Evolutionary conservation across 1,140 invertebrate genomes (phyloP), one percentile per base, ranked within the genome.

Genomic region (Aporrectodea caliginosa): DNA sequence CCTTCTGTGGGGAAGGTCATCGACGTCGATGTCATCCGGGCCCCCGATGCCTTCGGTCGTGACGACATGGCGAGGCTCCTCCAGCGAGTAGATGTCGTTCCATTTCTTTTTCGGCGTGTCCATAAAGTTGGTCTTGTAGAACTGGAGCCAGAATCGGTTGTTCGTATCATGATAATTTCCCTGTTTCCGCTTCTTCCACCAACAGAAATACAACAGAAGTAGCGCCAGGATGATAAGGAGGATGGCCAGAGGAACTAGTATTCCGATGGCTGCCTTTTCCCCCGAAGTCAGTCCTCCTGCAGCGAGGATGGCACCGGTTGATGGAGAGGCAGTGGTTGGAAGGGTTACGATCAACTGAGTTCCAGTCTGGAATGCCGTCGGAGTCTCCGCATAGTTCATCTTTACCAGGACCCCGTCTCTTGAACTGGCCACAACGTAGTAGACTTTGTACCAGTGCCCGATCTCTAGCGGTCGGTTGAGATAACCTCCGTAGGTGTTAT

Each of bases 71-170:
- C 86, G 79, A 69, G 83, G 84, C 73, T 85, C 82, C 33, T 83
- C 77, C 0, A 85, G 58, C 1, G 84, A 84, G 43, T 83, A 81
- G 16, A 84, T 84, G 27, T 82, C 82, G 78, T 84, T 87, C 86
- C 86, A 87, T 35, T 74, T 78, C 30, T 35, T 72, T 27, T 35
- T 72, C 29, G 68, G 2, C 22, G 35, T n/a, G 31, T n/a, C 81
- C 1, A 81, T 30, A 58, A 35, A 76, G 69, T 78, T 29, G 27
- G n/a, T 69, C 33, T 34, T 35, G 69, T 68, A 78, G 29, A 31
- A 74, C 16, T 71, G 31, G 32, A 78, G 35, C 71, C 32, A 80
- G 73, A 75, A 68, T 31, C 14, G 22, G 16, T 16, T 30, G 6
- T 34, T 12, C 16, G 30, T 43, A 70, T 69, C 35, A 6, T 77